These are phyloP conservation scores for Helicoverpa zea DNA, from an alignment of 1,140 invertebrate species.

Conservation along the genomic window DNA sequence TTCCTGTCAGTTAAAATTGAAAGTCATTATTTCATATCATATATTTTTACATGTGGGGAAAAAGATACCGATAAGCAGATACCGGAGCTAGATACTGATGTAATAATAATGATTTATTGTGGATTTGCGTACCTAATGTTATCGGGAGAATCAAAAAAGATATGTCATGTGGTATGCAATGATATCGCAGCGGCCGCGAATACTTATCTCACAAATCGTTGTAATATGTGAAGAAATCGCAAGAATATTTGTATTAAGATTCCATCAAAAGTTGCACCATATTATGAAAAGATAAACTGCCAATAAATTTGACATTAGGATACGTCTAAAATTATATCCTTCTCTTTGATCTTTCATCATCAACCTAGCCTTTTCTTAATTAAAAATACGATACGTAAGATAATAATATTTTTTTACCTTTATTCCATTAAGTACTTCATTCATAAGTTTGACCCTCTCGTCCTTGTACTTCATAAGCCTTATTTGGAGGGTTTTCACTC, in stretches of 20 bases:
- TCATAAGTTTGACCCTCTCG: constrained; percentile 97
- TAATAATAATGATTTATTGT: no score
- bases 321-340: neutral
- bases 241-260: neutral
- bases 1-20: no score
- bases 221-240: neutral
- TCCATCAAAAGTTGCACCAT: neutral
- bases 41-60: no score
- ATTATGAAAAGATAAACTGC: neutral
- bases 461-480: constrained; percentile 97
- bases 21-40: no score
- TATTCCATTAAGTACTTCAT: constrained; percentile 98
- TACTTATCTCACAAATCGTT: constrained; percentile 1
- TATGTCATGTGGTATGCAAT: neutral
- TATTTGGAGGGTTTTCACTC: constrained; percentile 93
- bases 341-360: neutral
- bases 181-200: constrained; percentile 4
- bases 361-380: neutral
- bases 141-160: constrained; percentile 13
- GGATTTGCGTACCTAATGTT: constrained; percentile 2
- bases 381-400: neutral
- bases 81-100: no score
- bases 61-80: no score
- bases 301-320: neutral
- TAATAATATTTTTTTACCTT: constrained; percentile 88